phyloP scores from a whole-genome alignment of 2,113 vertebrate genomes.

The Burhinus oedicnemus region DNA sequence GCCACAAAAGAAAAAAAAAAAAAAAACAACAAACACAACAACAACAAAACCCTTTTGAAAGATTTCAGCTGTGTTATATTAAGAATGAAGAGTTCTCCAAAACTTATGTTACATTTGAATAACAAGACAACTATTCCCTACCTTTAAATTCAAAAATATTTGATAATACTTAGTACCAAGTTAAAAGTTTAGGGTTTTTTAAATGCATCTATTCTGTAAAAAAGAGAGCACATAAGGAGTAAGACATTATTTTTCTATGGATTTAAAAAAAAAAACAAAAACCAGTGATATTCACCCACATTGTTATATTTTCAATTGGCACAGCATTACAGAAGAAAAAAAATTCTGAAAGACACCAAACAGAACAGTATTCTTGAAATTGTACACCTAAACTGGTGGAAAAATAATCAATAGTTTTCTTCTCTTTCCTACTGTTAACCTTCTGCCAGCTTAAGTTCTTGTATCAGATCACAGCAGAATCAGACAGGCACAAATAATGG shows the following conservation, averaged over 20 bases:
- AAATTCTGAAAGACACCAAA: background rate
- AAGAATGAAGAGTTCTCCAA: background rate
- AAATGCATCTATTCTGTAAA: background rate
- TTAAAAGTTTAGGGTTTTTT: background rate
- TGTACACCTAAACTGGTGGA: background rate
- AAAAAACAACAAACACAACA: accelerated
- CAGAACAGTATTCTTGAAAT: background rate
- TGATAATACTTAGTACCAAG: background rate
- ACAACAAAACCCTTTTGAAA: background rate
- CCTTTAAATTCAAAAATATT: background rate
- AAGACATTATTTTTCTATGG: background rate
- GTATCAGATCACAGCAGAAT: background rate
- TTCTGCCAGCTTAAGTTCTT: background rate
- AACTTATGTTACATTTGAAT: background rate
- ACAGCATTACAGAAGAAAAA: background rate
- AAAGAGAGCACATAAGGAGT: background rate
- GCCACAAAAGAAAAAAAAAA: too few relatives aligned
- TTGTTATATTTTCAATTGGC: background rate
- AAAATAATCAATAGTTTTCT: background rate
- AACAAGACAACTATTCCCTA: background rate
- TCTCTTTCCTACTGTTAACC: background rate
- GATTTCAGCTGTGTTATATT: background rate
- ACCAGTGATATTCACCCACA: background rate
- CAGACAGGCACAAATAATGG: background rate
- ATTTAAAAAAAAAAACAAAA: background rate